Evolutionary conservation across 1,140 invertebrate species (phyloP), one percentile per base, ranked within the genome.

Genomic region (Saccostrea echinata): DNA sequence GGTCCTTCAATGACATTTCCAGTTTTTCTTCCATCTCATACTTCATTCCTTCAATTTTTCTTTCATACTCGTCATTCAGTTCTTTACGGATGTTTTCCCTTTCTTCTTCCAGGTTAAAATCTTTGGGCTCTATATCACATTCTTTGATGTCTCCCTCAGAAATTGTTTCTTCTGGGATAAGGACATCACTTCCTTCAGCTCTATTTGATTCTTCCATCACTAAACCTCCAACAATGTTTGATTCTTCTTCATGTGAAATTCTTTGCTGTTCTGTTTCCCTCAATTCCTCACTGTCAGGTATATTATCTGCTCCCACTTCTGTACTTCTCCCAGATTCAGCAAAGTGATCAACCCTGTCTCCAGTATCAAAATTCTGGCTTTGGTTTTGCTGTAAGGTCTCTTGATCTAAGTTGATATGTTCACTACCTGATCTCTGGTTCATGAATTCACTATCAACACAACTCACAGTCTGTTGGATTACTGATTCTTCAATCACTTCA

Each of bases 21-120:
- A 86, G 89, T 61, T 89, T 89, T 53, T 92, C 91, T 86, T 91
- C 90, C 52, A 91, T 68, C 16, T 91, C 91, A 86, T 91, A 92
- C 82, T 90, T 87, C 6, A 90, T 86, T 55, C 90, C 86, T 68
- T 90, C 86, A 24, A 89, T 43, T 87, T 84, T 76, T 6, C n/a
- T 43, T n/a, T 85, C 80, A 57, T 68, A 90, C 51, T 80, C 33
- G 1, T 43, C 30, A 9, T 51, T n/a, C 8, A 83, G 21, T 51
- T 52, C 81, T 24, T n/a, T 16, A 51, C n/a, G 21, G n/a, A 83
- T 52, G 33, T n/a, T 52, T 43, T 83, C 81, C n/a, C 81, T 83
- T 24, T 52, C n/a, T 12, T 11, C 33, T 24, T 51, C 30, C 9
- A 43, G 43, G 43, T 43, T 61, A n/a, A 21, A 18, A n/a, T 61